Percentiles rank a stretch among this genome's conserved stretches.
phyloP scores from a whole-genome alignment of 2,888 invertebrate species.

The Ariolimax columbianus region DNA sequence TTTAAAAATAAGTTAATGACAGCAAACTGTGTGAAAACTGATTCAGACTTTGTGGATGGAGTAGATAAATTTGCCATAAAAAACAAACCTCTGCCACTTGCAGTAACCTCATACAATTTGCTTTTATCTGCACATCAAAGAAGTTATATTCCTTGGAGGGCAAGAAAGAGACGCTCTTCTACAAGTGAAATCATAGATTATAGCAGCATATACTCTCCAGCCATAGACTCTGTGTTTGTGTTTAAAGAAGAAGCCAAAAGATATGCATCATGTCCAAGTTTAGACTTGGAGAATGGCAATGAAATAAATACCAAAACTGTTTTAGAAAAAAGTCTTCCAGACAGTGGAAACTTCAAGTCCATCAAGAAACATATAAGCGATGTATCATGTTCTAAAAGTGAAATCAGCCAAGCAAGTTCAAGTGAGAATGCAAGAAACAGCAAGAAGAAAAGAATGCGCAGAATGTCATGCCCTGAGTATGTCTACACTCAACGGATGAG shows the following conservation, averaged over 20 bases:
- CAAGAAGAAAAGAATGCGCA: not conserved
- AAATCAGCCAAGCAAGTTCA: not conserved
- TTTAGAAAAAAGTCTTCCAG: not conserved
- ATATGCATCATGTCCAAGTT: not conserved
- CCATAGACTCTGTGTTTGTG: not conserved
- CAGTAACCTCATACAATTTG: not conserved
- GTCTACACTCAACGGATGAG: constrained; percentile 46
- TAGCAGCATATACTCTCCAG: constrained; percentile 21
- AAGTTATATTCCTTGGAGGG: not conserved
- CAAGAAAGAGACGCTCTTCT: constrained; percentile 37
- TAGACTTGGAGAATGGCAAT: not conserved
- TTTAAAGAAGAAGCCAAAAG: not conserved
- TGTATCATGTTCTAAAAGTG: not conserved
- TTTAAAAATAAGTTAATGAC: not conserved
- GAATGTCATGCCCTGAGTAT: constrained; percentile 48
- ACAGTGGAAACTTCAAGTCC: not conserved
- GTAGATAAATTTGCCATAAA: not conserved
- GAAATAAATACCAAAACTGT: not conserved
- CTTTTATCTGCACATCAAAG: not conserved
- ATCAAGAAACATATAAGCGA: not conserved
- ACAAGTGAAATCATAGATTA: constrained; percentile 44
- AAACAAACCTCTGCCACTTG: not conserved
- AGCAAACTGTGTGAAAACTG: not conserved
- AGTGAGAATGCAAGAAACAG: not conserved
- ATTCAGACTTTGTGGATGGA: not conserved